Evolutionary conservation across 2,113 vertebrate species (phyloP).

Genomic region (Onychostruthus taczanowskii): DNA sequence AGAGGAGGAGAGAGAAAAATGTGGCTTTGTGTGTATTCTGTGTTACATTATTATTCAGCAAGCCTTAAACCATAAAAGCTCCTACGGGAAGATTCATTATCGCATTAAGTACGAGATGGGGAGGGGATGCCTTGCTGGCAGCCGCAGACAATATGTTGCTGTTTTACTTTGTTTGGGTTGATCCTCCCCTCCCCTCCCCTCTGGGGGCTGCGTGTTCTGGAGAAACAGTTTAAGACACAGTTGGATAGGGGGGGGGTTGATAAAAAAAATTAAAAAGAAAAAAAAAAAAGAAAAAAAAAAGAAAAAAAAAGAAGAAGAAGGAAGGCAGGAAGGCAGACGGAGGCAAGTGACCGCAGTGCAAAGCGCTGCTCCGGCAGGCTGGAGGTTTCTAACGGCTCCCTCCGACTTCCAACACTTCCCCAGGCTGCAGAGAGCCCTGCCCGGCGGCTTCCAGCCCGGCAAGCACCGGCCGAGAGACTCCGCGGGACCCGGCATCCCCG

Average conservation of each 20-base stretch:
- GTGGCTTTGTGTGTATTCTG: slow-evolving; percentile 51
- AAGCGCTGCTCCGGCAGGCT: slow-evolving; percentile 4
- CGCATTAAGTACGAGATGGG: slow-evolving; percentile 51
- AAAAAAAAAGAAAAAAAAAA: not conserved
- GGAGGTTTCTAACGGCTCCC: slow-evolving; percentile 65
- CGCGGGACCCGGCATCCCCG: not conserved
- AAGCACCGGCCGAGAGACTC: not conserved
- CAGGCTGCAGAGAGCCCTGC: slow-evolving; percentile 36
- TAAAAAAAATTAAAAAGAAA: too few species aligned
- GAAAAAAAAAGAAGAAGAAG: not conserved
- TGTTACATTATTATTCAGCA: not conserved
- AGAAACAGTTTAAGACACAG: slow-evolving; percentile 60
- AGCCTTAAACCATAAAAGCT: slow-evolving; percentile 64
- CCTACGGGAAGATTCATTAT: slow-evolving; percentile 58
- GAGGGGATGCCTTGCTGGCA: slow-evolving; percentile 65
- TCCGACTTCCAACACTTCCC: slow-evolving; percentile 50
- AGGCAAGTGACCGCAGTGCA: slow-evolving; percentile 54
- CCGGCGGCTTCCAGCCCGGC: slow-evolving; percentile 26
- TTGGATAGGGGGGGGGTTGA: not conserved
- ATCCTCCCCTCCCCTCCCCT: not conserved
- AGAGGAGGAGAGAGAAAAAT: not conserved
- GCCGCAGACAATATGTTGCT: slow-evolving; percentile 32
- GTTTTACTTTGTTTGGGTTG: slow-evolving; percentile 54
- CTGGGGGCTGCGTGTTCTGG: not conserved
- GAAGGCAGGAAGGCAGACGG: not conserved